Percentiles rank a stretch among this genome's conserved stretches.
These are phyloP conservation scores for Aethina tumida DNA, from an alignment of 1,140 invertebrate genomes.

Conservation along the genomic window DNA sequence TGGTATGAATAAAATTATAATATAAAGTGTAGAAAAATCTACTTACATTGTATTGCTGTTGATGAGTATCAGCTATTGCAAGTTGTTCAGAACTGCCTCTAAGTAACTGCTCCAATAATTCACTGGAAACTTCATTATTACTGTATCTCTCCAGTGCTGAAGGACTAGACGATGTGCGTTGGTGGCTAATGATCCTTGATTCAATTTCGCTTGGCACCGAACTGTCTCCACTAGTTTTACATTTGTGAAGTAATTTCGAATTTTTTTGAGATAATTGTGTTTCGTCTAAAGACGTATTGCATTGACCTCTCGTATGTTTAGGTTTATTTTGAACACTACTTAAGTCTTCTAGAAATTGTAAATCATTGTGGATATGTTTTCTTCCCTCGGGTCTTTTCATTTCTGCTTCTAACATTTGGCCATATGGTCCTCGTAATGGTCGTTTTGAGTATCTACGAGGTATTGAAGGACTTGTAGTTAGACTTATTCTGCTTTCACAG, in stretches of 20 bases:
- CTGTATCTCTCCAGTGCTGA: conserved; percentile 57
- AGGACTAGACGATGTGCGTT: conserved; percentile 67
- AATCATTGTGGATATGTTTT: conserved; percentile 42
- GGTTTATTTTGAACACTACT: conserved; percentile 15
- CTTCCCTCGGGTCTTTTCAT: conserved; percentile 59
- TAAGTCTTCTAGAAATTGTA: conserved; percentile 43
- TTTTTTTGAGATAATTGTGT: conserved; percentile 28
- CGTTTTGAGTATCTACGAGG: conserved; percentile 58
- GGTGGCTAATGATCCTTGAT: conserved; percentile 46
- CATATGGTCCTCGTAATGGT: conserved; percentile 67
- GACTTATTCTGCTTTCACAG: conserved; percentile 38
- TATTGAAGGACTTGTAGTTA: conserved; percentile 30
- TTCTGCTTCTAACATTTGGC: conserved; percentile 73
- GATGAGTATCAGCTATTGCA: conserved; percentile 37
- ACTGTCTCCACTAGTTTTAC: conserved; percentile 45
- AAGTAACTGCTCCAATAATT: conserved; percentile 61
- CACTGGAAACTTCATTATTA: conserved; percentile 47
- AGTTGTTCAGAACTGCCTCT: conserved; percentile 65
- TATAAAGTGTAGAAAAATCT: no score
- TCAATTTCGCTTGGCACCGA: conserved; percentile 28
- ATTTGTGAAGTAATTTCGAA: conserved; percentile 22
- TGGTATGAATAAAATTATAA: no score
- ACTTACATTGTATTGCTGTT: conserved; percentile 43
- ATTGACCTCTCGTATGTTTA: conserved; percentile 25
- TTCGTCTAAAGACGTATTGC: conserved; percentile 40